Conservation (phyloP, 2,888 invertebrate genomes). For the Drosophila nigricruria region DNA sequence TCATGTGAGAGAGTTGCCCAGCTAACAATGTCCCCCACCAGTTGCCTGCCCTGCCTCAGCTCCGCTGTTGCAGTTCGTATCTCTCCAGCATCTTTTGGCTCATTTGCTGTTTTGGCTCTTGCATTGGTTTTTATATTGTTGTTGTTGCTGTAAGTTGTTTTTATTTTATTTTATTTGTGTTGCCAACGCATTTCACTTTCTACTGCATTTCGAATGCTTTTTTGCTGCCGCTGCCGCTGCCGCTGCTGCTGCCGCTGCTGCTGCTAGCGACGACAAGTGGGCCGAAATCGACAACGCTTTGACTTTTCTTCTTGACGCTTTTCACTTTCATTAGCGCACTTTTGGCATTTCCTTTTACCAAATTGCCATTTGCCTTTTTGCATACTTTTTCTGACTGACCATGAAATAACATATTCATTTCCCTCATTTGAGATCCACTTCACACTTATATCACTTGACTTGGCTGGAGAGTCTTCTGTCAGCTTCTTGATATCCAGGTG, state of each 20-base stretch:
- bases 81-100: conserved; percentile 66
- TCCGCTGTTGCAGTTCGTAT: conserved; percentile 12
- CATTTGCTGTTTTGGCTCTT: conserved; percentile 56
- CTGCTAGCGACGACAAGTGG: conserved; percentile 53
- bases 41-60: neutral
- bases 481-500: conserved; percentile 29
- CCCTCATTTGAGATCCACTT: conserved; percentile 18
- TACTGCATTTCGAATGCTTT: conserved; percentile 76
- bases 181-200: conserved; percentile 79
- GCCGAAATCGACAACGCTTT: conserved; percentile 53
- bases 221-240: conserved; percentile 17
- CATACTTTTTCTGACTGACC: conserved; percentile 34
- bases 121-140: conserved; percentile 48
- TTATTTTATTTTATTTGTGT: conserved; percentile 28
- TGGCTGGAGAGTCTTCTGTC: conserved; percentile 18
- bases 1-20: conserved; percentile 60
- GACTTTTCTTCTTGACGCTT: conserved; percentile 58
- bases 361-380: conserved; percentile 7
- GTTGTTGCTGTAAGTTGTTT: conserved; percentile 20
- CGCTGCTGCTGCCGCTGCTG: conserved; percentile 23
- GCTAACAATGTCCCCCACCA: conserved; percentile 45
- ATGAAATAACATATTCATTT: conserved; percentile 46
- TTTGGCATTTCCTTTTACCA: conserved; percentile 57
- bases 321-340: conserved; percentile 65
- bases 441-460: conserved; percentile 34